These are phyloP conservation scores for Siniperca undulata DNA, from an alignment of 2,797 vertebrate genomes.

Conservation along the genomic window DNA sequence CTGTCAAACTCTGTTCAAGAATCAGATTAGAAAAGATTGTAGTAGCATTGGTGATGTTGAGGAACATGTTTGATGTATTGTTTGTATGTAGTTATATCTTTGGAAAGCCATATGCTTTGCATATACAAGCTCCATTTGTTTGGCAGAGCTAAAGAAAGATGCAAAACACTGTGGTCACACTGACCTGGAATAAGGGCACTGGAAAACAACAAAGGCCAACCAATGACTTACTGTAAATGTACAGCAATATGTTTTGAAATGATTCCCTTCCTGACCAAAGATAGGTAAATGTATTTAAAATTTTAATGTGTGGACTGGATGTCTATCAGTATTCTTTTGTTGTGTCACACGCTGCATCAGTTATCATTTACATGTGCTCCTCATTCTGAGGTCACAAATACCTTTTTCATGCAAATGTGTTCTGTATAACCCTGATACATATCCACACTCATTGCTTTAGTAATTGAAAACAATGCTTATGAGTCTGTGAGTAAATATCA, in stretches of 20 bases:
- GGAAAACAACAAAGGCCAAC: slow-evolving; percentile 64
- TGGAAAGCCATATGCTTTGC: slow-evolving; percentile 75
- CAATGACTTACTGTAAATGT: slow-evolving; percentile 55
- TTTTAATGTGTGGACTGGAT: slow-evolving; percentile 54
- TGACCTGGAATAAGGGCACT: slow-evolving; percentile 10
- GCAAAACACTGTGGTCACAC: slow-evolving; percentile 76
- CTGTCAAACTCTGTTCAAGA: slow-evolving; percentile 63
- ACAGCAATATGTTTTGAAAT: slow-evolving; percentile 57
- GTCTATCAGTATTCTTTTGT: slow-evolving; percentile 63
- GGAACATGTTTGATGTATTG: slow-evolving; percentile 51
- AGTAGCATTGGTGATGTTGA: slow-evolving; percentile 26
- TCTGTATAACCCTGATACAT: slow-evolving; percentile 37
- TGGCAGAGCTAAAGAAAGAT: slow-evolving; percentile 74
- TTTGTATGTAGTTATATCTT: slow-evolving; percentile 41
- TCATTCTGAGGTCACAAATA: slow-evolving; percentile 45
- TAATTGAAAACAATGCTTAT: slow-evolving; percentile 55
- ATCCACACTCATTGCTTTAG: slow-evolving; percentile 34
- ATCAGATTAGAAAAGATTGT: slow-evolving; percentile 57
- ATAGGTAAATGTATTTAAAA: slow-evolving; percentile 75
- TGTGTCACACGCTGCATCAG: slow-evolving; percentile 45
- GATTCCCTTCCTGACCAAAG: slow-evolving; percentile 52
- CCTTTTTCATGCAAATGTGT: slow-evolving; percentile 68
- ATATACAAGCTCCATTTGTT: slow-evolving; percentile 81
- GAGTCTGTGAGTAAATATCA: slow-evolving; percentile 25
- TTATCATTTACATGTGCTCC: slow-evolving; percentile 75